These are phyloP conservation scores for Xenentodon cancila DNA, from an alignment of 2,797 vertebrate genomes.

Conservation along the genomic window DNA sequence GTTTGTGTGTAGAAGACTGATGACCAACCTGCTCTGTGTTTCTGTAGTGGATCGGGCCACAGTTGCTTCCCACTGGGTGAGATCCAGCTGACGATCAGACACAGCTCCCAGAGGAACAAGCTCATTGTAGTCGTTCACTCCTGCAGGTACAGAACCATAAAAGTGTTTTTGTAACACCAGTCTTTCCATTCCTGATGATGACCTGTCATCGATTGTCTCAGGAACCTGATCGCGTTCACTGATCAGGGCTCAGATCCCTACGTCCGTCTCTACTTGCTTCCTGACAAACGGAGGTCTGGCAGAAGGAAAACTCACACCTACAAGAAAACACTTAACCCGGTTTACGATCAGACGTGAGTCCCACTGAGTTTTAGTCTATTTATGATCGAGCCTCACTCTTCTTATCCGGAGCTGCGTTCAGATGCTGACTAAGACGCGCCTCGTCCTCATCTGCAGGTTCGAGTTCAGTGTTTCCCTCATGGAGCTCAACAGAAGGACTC, in stretches of 20 bases:
- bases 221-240: conserved; percentile 93
- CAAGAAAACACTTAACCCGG: conserved; percentile 92
- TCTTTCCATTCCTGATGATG: not conserved
- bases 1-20: too few species aligned
- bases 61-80: conserved; percentile 89
- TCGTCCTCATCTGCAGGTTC: conserved; percentile 79
- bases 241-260: conserved; percentile 94
- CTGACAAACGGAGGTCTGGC: conserved; percentile 94
- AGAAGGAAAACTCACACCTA: conserved; percentile 93
- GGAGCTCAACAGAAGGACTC: conserved; percentile 89
- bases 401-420: too few species aligned
- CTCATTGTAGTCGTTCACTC: conserved; percentile 92
- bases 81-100: conserved; percentile 91
- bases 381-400: rapidly evolving
- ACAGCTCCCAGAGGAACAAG: conserved; percentile 94
- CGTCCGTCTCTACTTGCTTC: conserved; percentile 94
- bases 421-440: rapidly evolving
- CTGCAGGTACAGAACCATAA: conserved; percentile 84
- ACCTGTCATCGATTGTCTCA: conserved; percentile 49
- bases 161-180: rapidly evolving
- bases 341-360: conserved; percentile 92
- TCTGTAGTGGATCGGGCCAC: conserved; percentile 86
- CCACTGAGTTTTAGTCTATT: too few species aligned
- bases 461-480: conserved; percentile 93
- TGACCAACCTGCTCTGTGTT: not conserved